Base-by-base conservation (phyloP, 2,113 vertebrate genomes). In the Chionomys nivalis region DNA sequence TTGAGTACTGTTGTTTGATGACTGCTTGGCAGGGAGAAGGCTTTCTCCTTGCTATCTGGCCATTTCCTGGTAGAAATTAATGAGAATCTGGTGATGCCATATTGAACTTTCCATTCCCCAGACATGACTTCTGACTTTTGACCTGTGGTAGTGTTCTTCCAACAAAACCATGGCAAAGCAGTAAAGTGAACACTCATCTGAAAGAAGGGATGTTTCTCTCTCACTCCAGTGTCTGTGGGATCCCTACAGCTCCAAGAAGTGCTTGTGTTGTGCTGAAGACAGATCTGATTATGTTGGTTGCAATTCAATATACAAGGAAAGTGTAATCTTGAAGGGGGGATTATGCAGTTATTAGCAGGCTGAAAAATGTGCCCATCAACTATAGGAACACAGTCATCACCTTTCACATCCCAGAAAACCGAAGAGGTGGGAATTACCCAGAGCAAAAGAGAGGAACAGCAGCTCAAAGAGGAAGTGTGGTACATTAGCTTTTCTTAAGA, bases 161-260 rank as follows among this genome's bases (percentile, higher is more conserved):
- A 31, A 24, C 12, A 90, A 89, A 95, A 75, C 42, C 10, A 33
- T 90, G 44, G 39, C 26, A 58, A 96, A 93, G 73, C 83, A 85
- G 89, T 63, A 95, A 85, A 72, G 12, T 90, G 85, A 93, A 68
- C 42, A 58, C 26, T 19, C 33, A 83, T 93, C 93, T 96, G 91
- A 93, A 93, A 81, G 49, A 70, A 96, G 76, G 24, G 36, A 70
- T 70, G 24, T 66, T 63, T 91, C 70, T 75, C 10, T 92, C 47
- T 94, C 83, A 83, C 14, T 89, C 39, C 17, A 17, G 19, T 70
- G 28, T 81, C 26, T n/a, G 7, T 36, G 72, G 63, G 65, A 42
- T 6, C 65, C 63, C 83, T 78, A n/a, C 70, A 70, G 87, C 58
- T 91, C 73, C 26, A 58, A 92, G n/a, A 88, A 93, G 55, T 63